Evolutionary conservation across 1,140 invertebrate genomes (phyloP), one percentile per base, ranked within the genome.

Genomic region (Pararge aegeria): DNA sequence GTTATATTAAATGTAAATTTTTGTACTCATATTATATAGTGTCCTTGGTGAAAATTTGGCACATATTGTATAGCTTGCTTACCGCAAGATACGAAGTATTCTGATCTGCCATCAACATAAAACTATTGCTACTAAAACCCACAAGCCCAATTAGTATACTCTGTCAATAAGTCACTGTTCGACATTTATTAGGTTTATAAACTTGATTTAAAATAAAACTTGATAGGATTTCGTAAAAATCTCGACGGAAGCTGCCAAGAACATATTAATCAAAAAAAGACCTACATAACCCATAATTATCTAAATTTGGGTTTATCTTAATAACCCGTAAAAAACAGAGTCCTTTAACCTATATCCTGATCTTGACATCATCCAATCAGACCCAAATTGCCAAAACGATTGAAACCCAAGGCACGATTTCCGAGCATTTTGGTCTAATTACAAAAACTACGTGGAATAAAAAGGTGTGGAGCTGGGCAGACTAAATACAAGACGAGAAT

Each of bases 341-440:
- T 62, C 57, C 58, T 61, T 65, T 69, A 69, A 66, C 61, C 63
- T 73, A 72, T 64, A 64, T 64, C 60, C 51, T 53, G 61, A 56
- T 49, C 49, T 38, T 79, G 74, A 79, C 66, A 70, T 79, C 76
- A 79, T 75, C 72, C 66, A 70, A 77, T 77, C 67, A 78, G 21
- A 54, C 53, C n/a, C 58, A 67, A 77, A 79, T 73, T 78, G 77
- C 75, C 58, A 73, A 78, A 78, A 70, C 65, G 68, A 65, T 63
- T 46, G 46, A 52, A 49, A 56, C 54, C 48, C 51, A 13, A 30
- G 29, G 34, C 34, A 51, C 52, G 52, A 55, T 55, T 55, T 55
- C 30, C 15, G 54, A 49, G 46, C 59, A 61, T 62, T 62, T 68
- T 70, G 68, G 53, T 67, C 68, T 70, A 75, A 75, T 78, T 75